Evolutionary conservation across 2,888 invertebrate genomes (phyloP).

Genomic region (Tetropium fuscum): DNA sequence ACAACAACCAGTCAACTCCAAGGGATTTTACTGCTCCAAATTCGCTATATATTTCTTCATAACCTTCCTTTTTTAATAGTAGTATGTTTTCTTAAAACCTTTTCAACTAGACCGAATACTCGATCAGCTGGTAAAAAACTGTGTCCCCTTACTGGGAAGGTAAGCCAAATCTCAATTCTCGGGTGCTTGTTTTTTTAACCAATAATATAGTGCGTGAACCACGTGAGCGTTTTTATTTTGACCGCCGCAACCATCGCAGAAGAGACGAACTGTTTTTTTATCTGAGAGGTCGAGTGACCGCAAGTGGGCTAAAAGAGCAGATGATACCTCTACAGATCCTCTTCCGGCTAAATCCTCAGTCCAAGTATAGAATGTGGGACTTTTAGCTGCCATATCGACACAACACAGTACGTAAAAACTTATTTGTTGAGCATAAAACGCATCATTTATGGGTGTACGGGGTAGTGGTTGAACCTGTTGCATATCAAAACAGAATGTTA

Average conservation of each 20-base stretch:
- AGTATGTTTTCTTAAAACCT: too few species aligned
- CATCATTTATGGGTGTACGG: constrained; percentile 38
- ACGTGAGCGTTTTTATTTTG: too few species aligned
- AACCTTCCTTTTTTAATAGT: too few species aligned
- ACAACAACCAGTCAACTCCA: too few species aligned
- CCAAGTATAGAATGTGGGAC: constrained; percentile 39
- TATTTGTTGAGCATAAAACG: constrained; percentile 40
- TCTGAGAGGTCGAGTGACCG: not conserved
- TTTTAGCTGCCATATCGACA: constrained; percentile 4
- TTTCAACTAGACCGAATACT: too few species aligned
- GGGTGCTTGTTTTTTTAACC: not conserved
- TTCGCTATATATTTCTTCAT: too few species aligned
- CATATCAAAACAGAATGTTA: constrained; percentile 41
- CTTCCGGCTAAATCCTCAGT: constrained; percentile 25
- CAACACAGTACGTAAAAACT: constrained; percentile 37
- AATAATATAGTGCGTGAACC: not conserved
- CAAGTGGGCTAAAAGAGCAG: not conserved
- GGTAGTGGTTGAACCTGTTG: constrained; percentile 46
- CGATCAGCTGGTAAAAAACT: too few species aligned
- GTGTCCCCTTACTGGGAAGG: too few species aligned
- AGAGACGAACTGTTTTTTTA: not conserved
- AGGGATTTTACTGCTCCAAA: too few species aligned
- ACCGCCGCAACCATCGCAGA: not conserved
- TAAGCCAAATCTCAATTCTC: too few species aligned
- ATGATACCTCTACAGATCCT: not conserved